Conservation (phyloP, 2,797 vertebrate genomes). For the Lutjanus argentimaculatus region DNA sequence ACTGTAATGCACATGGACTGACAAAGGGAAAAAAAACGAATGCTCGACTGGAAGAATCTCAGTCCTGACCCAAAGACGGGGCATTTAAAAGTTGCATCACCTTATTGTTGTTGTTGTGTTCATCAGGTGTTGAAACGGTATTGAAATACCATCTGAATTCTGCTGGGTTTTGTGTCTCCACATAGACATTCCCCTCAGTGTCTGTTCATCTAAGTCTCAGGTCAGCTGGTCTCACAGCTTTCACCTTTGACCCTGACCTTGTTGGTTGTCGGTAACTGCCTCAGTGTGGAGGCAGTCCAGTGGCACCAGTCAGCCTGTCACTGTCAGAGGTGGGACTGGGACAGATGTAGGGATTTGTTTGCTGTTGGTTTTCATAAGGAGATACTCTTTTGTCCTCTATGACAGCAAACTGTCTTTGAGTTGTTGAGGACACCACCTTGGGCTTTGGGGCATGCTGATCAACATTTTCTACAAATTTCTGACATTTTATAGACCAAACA, state of each 20-base stretch:
- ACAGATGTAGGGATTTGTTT: not conserved
- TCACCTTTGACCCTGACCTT: constrained; percentile 56
- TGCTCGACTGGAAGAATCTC: too few relatives aligned
- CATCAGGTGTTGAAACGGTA: not conserved
- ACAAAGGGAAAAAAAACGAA: too few relatives aligned
- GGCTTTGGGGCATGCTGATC: too few relatives aligned
- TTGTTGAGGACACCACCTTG: too few relatives aligned
- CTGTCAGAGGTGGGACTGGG: not conserved
- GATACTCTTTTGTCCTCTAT: not conserved
- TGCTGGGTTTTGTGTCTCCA: constrained; percentile 5
- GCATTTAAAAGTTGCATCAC: not conserved
- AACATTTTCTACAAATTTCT: too few relatives aligned
- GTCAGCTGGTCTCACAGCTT: constrained; percentile 14
- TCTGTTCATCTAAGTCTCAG: not conserved
- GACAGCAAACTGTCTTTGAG: too few relatives aligned
- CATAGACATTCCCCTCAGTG: not conserved
- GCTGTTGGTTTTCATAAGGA: not conserved
- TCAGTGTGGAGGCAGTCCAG: constrained; percentile 47
- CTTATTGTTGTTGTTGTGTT: constrained; percentile 4
- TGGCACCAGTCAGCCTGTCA: constrained; percentile 32
- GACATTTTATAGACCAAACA: too few relatives aligned
- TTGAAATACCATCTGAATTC: not conserved
- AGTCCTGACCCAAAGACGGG: too few relatives aligned
- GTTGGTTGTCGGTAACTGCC: constrained; percentile 19
- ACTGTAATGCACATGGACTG: too few relatives aligned